These are phyloP conservation scores for Anarrhichthys ocellatus DNA, from an alignment of 2,113 vertebrate species.

Conservation along the genomic window DNA sequence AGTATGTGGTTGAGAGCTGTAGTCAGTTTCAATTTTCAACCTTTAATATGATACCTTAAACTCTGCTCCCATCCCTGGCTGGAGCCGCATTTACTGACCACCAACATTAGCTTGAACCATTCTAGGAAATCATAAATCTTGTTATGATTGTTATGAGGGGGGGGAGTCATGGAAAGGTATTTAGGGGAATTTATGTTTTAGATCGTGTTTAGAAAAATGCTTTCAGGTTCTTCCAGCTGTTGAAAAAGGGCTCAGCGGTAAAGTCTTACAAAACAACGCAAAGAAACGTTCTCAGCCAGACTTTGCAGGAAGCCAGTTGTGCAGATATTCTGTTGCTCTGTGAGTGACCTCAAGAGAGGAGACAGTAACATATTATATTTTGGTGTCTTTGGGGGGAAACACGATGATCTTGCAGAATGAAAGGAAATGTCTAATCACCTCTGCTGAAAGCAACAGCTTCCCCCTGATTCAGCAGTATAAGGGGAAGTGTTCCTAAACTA, in stretches of 20 bases:
- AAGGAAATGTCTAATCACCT: background rate
- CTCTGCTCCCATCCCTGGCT: background rate
- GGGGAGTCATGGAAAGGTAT: constrained; percentile 17
- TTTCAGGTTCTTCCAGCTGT: background rate
- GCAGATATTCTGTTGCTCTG: too few species aligned
- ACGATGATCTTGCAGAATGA: background rate
- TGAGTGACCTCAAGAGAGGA: background rate
- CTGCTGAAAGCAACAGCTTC: background rate
- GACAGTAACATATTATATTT: background rate
- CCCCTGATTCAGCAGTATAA: constrained; percentile 31
- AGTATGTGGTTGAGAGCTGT: background rate
- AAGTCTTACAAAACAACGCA: background rate
- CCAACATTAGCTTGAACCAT: constrained; percentile 6
- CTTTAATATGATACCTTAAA: constrained; percentile 44
- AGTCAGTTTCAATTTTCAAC: constrained; percentile 20
- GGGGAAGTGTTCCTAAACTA: background rate
- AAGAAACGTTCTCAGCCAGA: background rate
- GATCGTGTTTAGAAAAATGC: background rate
- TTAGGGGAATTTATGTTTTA: constrained; percentile 15
- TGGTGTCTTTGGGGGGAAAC: background rate
- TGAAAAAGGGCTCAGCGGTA: background rate
- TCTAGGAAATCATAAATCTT: constrained; percentile 49
- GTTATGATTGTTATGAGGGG: too few species aligned
- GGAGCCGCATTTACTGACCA: background rate
- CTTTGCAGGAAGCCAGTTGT: background rate